phyloP scores from a whole-genome alignment of 2,113 vertebrate genomes.

The Gnathonemus longibarbis region DNA sequence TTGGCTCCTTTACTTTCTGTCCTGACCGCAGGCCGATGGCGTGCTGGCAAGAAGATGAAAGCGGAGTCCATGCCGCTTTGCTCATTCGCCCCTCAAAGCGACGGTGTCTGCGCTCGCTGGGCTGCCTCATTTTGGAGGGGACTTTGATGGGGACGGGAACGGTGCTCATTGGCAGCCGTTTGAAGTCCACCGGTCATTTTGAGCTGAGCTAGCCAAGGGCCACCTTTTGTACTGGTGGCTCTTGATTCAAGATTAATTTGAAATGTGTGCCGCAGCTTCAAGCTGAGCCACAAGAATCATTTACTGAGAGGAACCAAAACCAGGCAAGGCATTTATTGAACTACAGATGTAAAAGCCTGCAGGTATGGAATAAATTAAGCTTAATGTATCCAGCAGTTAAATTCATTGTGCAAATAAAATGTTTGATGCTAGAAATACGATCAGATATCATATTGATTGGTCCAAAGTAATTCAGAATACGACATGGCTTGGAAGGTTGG shows the following conservation, averaged over 20 bases:
- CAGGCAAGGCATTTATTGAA: conserved; percentile 25
- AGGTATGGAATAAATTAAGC: conserved; percentile 20
- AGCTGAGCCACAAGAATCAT: conserved; percentile 11
- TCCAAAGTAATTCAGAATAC: background rate
- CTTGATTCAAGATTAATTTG: background rate
- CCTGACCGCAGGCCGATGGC: background rate
- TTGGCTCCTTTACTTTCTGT: background rate
- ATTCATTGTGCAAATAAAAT: background rate
- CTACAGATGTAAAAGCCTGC: conserved; percentile 17
- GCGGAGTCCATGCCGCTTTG: background rate
- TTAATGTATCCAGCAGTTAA: conserved; percentile 12
- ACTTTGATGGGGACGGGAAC: background rate
- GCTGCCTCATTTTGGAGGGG: background rate
- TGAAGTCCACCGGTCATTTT: background rate
- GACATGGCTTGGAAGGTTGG: background rate
- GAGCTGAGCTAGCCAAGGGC: background rate
- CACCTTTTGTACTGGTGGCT: background rate
- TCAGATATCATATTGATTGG: background rate
- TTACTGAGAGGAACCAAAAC: conserved; percentile 16
- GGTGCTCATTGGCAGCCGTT: background rate
- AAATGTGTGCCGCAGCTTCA: background rate
- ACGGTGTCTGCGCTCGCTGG: background rate
- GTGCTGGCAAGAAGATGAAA: background rate
- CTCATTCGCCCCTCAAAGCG: background rate
- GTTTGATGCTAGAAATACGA: background rate